phyloP scores from a whole-genome alignment of 2,797 vertebrate genomes.

The Propithecus deckenii region DNA sequence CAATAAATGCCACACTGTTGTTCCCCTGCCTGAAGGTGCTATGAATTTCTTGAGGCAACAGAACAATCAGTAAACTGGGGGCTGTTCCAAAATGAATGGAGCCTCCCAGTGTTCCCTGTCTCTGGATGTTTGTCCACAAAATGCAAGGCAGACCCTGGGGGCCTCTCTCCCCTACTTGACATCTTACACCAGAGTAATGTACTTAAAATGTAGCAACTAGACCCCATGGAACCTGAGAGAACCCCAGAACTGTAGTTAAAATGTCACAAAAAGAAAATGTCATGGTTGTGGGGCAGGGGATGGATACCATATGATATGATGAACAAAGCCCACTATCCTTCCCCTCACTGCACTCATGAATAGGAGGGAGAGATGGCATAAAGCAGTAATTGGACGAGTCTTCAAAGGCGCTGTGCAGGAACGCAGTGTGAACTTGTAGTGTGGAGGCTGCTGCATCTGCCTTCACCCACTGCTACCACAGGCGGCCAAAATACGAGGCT shows the following conservation, averaged over 20 bases:
- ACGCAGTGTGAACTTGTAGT: neutral
- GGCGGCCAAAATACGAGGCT: neutral
- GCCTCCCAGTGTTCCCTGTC: neutral
- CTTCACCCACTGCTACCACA: neutral
- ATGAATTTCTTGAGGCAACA: constrained; percentile 77
- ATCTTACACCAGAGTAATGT: neutral
- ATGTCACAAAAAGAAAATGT: neutral
- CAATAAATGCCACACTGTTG: constrained; percentile 81
- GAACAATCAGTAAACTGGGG: constrained; percentile 48
- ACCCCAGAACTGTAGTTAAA: neutral
- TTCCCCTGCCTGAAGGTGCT: constrained; percentile 79
- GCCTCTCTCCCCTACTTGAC: neutral
- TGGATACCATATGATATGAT: neutral
- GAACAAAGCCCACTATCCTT: neutral
- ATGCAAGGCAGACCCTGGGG: neutral
- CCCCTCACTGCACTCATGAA: neutral
- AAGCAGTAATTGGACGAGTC: neutral
- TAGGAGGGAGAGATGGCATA: neutral
- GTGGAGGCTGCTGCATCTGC: neutral
- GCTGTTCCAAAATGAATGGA: constrained; percentile 48
- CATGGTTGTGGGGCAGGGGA: neutral
- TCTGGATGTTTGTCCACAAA: neutral
- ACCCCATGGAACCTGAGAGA: neutral
- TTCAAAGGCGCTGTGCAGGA: neutral
- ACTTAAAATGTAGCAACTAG: neutral